Conservation (phyloP, 2,888 invertebrate genomes). For the Ophion slaviceki region DNA sequence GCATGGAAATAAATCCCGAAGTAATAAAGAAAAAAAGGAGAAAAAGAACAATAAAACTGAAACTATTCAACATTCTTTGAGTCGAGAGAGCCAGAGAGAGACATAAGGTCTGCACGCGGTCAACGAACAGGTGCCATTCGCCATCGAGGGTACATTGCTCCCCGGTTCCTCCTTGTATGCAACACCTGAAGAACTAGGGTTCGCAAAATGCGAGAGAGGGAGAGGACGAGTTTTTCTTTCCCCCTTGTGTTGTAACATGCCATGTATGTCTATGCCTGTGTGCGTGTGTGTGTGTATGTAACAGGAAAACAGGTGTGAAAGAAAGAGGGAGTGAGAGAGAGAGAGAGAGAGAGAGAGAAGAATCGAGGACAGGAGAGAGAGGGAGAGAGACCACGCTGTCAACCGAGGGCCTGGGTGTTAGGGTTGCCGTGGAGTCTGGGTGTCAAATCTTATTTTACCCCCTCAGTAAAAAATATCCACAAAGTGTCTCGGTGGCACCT, state of each 20-base stretch:
- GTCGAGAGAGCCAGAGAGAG: not conserved
- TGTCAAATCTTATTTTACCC: slow-evolving; percentile 38
- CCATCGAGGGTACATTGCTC: slow-evolving; percentile 51
- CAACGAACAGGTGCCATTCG: slow-evolving; percentile 56
- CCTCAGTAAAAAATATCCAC: slow-evolving; percentile 53
- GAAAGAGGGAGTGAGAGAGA: slow-evolving; percentile 42
- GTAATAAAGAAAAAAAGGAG: not conserved
- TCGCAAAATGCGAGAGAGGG: slow-evolving; percentile 16
- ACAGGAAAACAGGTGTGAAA: slow-evolving; percentile 68
- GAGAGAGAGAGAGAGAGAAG: slow-evolving; percentile 23
- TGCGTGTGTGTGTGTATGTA: not conserved
- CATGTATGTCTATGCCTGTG: slow-evolving; percentile 34
- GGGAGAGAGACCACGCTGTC: slow-evolving; percentile 11
- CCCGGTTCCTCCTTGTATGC: slow-evolving; percentile 19
- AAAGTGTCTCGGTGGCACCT: slow-evolving; percentile 67
- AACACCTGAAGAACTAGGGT: slow-evolving; percentile 33
- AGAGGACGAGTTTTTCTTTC: slow-evolving; percentile 51
- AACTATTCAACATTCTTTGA: slow-evolving; percentile 15
- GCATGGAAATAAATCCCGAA: not conserved
- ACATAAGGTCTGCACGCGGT: slow-evolving; percentile 16
- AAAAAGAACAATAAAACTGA: slow-evolving; percentile 9
- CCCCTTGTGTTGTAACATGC: slow-evolving; percentile 53
- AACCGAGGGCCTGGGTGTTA: slow-evolving; percentile 39
- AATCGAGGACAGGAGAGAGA: not conserved
- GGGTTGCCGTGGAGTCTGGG: slow-evolving; percentile 22